Evolutionary conservation across 2,113 vertebrate genomes (phyloP), one percentile per base, ranked within the genome.

Genomic region (Colaptes auratus): DNA sequence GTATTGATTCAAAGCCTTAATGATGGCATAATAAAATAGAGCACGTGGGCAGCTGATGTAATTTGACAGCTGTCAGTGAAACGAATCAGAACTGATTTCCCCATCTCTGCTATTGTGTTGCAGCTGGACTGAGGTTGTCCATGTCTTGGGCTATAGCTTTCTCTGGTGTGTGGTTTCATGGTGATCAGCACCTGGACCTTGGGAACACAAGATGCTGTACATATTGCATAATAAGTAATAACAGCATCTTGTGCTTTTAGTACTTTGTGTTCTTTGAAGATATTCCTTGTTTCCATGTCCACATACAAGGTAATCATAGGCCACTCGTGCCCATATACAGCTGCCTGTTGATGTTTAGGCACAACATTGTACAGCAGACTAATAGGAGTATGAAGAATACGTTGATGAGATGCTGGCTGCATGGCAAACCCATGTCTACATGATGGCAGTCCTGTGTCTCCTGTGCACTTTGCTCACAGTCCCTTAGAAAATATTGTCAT

Each of bases 101-200:
- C n/a, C 42, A 20, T n/a, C 36, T 66, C 60, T 46, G 30, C 6
- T 59, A 56, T 16, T 35, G 15, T 35, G 17, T 3, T 44, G 60
- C 56, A 78, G 52, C n/a, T 63, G 19, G 35, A 9, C 35, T 5
- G 20, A 25, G 55, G 5, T 12, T n/a, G n/a, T 50, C 24, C 31
- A 18, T 24, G 44, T 2, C 16, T 58, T 33, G 70, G 44, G 46
- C 65, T 65, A 1, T 5, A 24, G 39, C 27, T 50, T 59, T 64
- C 35, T 44, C 14, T 53, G 53, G 3, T 5, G 0, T 9, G 0
- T 1, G 46, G 21, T 25, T 58, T 5, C 2, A 0, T 1, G 19
- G 4, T 39, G 35, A 15, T 53, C 24, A 46, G 31, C 67, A 39
- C 31, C n/a, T 8, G 0, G 5, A 16, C 42, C 35, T 15, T 52